A percentile compares a stretch with the other conserved stretches of the same genome.
Conservation (phyloP, 2,797 vertebrate genomes). For the Microcaecilia unicolor region DNA sequence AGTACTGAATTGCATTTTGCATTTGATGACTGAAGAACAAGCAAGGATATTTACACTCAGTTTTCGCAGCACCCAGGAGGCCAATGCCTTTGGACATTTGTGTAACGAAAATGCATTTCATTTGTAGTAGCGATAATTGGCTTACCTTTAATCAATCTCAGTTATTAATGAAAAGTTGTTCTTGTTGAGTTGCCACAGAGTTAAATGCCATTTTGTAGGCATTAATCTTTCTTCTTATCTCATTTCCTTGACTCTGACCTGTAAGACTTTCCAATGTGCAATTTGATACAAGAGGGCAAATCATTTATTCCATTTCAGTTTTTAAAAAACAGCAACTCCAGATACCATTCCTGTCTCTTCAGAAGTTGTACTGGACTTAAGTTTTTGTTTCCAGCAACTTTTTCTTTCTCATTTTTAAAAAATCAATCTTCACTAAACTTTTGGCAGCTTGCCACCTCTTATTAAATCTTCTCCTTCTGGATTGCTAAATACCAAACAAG, state of each 20-base stretch:
- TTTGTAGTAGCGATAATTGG: slow-evolving; percentile 27
- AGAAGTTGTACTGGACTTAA: neutral
- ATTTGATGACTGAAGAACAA: neutral
- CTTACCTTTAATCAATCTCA: slow-evolving; percentile 32
- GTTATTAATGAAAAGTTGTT: slow-evolving; percentile 27
- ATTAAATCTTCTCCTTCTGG: neutral
- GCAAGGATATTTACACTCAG: too few relatives aligned
- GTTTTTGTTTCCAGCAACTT: neutral
- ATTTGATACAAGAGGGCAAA: too few relatives aligned
- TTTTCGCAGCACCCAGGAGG: too few relatives aligned
- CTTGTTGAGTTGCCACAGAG: slow-evolving; percentile 10
- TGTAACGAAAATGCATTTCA: too few relatives aligned
- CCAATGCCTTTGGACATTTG: too few relatives aligned
- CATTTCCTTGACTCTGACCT: too few relatives aligned
- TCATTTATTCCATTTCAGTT: too few relatives aligned
- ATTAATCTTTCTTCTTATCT: slow-evolving; percentile 7
- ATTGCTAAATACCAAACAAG: slow-evolving; percentile 4
- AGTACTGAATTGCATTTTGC: slow-evolving; percentile 9
- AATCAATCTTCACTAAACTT: neutral
- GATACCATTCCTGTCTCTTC: slow-evolving; percentile 3
- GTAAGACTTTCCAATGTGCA: too few relatives aligned
- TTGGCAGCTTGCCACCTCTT: neutral
- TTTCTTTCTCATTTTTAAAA: neutral
- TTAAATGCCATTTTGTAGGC: slow-evolving; percentile 9
- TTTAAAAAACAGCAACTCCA: too few relatives aligned